Base-by-base conservation (phyloP, 2,797 vertebrate genomes). In the Sebastiscus albofasciatus region DNA sequence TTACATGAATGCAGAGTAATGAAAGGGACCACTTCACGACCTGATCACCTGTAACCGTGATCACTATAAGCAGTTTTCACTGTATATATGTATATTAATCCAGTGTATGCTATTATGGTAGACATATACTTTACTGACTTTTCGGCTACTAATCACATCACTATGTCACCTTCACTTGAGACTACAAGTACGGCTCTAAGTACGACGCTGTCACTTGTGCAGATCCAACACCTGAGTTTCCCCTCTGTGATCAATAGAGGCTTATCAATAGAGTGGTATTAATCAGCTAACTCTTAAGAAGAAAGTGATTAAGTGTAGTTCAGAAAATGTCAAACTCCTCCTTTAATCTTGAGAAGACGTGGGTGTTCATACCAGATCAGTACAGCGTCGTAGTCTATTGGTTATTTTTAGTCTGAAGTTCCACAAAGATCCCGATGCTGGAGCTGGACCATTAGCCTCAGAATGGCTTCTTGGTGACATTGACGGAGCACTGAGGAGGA, bases 401-500 rank as follows among this genome's bases (percentile, higher is more conserved):
- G 56, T 82, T 83, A 60, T 77, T 76, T 81, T 77, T 56, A 82
- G 55, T 76, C 26, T 71, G 22, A 62, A 39, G 65, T 60, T 75
- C 8, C 70, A 75, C 26, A 42, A 42, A 76, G 83, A 81, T 39
- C 33, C 64, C 2, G 2, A 18, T 7, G 61, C 69, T 64, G 62
- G 31, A 80, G 55, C 29, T 72, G 81, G 75, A 64, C 67, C 83
- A 75, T 89, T 90, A 87, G 69, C 81, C 65, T 58, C 77, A 42
- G 64, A 81, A 78, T 67, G 75, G 66, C 78, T 83, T 74, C 62
- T 54, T 16, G 18, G 70, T 87, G 91, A 91, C 87, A 77, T 14
- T 90, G 90, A 92, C 77, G 1, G 82, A 93, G 75, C 52, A 4
- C 56, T 2, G 80, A 84, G 60, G 75, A 79, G 84, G 79, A 79